Base-by-base conservation (phyloP, 2,113 vertebrate species). In the Phocoena sinus region DNA sequence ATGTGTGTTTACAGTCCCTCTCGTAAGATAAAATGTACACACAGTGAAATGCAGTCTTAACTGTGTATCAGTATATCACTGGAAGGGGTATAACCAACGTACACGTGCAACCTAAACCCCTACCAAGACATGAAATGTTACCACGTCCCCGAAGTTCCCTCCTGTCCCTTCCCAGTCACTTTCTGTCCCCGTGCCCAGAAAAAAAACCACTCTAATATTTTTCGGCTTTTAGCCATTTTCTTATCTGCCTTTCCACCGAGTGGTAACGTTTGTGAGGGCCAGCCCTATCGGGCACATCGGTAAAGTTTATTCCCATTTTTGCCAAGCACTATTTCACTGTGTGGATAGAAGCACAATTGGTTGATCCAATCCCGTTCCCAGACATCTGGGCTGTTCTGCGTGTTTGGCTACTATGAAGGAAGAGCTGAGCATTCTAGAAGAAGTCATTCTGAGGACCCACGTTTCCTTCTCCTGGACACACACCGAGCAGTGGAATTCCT, bases 201-300 rank as follows among this genome's bases (percentile, higher is more conserved):
- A 6, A 65, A 65, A 41, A 33, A 50, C 1, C 1, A 2, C 53
- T 3, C 28, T 28, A 14, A 1, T 1, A 10, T 38, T 26, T 28
- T 26, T 58, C 60, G 13, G 33, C 9, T 5, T 31, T 38, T 25
- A 28, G 4, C 0, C 3, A 21, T n/a, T 23, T 86, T 41, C 28
- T 2, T 50, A 21, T 33, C 83, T 15, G 58, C 60, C 68, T 83
- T 23, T 17, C 8, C 13, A 47, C 33, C 9, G 9, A 1, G 36
- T 18, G 5, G 33, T 9, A 2, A 26, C 0, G 2, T 3, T 1
- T 7, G 18, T 11, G 84, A 79, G 74, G n/a, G 6, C 10, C 33
- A n/a, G 9, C 13, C 18, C 2, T 1, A 1, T 33, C 0, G 0
- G 23, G 12, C 0, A 13, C 18, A 0, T 10, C n/a, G 3, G 28